Percentiles rank a stretch among this genome's conserved stretches.
phyloP scores from a whole-genome alignment of 2,888 invertebrate genomes.

The Allophyes oxyacanthae region DNA sequence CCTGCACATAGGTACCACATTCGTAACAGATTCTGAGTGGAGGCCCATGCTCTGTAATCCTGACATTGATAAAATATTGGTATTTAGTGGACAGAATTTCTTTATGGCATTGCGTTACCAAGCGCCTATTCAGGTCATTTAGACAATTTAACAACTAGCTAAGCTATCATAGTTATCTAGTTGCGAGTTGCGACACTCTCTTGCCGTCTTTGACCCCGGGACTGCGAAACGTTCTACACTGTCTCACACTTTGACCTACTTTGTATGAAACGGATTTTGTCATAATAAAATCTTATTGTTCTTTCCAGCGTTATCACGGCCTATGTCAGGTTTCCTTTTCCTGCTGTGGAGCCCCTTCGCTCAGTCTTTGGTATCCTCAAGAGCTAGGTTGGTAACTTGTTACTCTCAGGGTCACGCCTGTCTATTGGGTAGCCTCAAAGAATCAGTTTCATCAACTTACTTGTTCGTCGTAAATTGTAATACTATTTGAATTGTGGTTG shows the following conservation, averaged over 20 bases:
- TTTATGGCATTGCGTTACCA: neutral
- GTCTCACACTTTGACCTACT: constrained; percentile 67
- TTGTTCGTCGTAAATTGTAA: constrained; percentile 17
- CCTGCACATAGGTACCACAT: too few relatives aligned
- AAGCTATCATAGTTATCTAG: constrained; percentile 32
- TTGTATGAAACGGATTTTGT: constrained; percentile 49
- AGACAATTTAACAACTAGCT: constrained; percentile 21
- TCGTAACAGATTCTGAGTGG: too few relatives aligned
- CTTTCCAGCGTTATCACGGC: neutral
- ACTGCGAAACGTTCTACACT: constrained; percentile 63
- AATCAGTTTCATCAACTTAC: constrained; percentile 14
- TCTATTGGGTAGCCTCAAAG: neutral
- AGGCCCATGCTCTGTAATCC: too few relatives aligned
- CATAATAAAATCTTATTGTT: constrained; percentile 14
- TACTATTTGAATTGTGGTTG: constrained; percentile 24
- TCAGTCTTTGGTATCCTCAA: too few relatives aligned
- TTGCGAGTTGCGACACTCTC: constrained; percentile 65
- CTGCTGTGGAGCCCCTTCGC: too few relatives aligned
- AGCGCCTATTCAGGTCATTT: constrained; percentile 4
- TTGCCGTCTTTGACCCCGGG: constrained; percentile 67
- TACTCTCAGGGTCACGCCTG: too few relatives aligned
- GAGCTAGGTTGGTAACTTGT: too few relatives aligned
- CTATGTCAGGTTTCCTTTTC: neutral
- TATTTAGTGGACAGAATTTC: too few relatives aligned
- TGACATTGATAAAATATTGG: too few relatives aligned